Conservation (phyloP, 2,797 vertebrate species). For the Lagorchestes hirsutus region DNA sequence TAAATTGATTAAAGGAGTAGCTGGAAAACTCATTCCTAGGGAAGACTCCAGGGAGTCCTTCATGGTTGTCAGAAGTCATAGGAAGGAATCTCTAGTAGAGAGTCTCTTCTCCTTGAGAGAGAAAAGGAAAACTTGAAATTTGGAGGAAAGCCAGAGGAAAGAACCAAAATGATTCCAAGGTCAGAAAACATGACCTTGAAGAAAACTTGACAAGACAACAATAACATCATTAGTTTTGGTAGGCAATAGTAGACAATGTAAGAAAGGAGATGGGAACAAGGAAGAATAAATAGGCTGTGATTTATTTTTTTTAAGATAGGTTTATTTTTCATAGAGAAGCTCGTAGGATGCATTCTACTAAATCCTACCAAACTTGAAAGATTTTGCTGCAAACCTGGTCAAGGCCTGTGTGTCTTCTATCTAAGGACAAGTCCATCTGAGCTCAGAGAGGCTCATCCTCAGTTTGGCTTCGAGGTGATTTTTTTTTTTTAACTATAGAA, state of each 20-base stretch:
- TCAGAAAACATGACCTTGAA: background rate
- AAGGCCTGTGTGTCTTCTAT: too few relatives aligned
- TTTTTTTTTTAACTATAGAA: background rate
- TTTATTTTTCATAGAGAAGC: background rate
- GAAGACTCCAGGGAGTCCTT: background rate
- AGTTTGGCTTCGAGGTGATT: too few relatives aligned
- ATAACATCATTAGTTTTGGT: background rate
- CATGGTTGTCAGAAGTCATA: too few relatives aligned
- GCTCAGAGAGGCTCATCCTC: too few relatives aligned
- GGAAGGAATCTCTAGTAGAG: background rate
- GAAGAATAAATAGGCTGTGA: background rate
- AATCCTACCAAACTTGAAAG: too few relatives aligned
- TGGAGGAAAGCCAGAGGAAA: background rate
- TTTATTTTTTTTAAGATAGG: background rate
- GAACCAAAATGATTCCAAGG: background rate
- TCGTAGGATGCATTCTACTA: too few relatives aligned
- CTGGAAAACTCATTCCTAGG: background rate
- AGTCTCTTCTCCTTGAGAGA: background rate
- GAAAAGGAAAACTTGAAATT: background rate
- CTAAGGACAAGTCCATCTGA: too few relatives aligned
- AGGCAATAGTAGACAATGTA: background rate
- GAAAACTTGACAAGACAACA: background rate
- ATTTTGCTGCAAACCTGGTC: too few relatives aligned
- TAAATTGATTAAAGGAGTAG: background rate
- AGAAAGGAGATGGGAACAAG: background rate